phyloP scores from a whole-genome alignment of 2,113 vertebrate genomes.

The Nibea albiflora region DNA sequence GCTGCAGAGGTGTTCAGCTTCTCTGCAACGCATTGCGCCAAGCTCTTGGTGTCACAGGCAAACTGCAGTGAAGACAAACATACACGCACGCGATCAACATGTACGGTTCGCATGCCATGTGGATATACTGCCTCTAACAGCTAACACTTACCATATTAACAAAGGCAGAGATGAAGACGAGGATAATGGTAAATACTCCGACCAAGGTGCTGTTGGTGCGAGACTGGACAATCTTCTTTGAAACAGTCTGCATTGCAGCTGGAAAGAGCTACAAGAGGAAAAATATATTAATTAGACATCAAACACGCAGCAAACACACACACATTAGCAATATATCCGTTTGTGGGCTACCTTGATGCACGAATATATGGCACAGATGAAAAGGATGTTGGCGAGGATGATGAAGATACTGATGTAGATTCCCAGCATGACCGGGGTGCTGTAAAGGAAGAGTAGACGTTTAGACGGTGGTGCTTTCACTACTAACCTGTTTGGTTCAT shows the following conservation, averaged over 20 bases:
- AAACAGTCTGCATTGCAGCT: slow-evolving; percentile 87
- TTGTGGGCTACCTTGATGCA: slow-evolving; percentile 87
- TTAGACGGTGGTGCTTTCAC: not conserved
- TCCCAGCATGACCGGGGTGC: slow-evolving; percentile 91
- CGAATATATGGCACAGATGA: slow-evolving; percentile 93
- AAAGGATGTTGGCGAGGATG: slow-evolving; percentile 89
- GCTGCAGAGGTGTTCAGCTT: slow-evolving; percentile 87
- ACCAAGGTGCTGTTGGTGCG: slow-evolving; percentile 92
- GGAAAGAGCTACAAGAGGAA: slow-evolving; percentile 87
- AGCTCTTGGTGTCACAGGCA: slow-evolving; percentile 88
- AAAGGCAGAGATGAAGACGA: slow-evolving; percentile 92
- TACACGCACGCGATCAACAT: not conserved
- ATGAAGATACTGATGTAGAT: slow-evolving; percentile 91
- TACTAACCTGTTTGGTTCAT: not conserved
- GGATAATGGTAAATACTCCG: slow-evolving; percentile 90
- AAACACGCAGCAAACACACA: not conserved
- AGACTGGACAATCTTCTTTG: slow-evolving; percentile 92
- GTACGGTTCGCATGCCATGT: not conserved
- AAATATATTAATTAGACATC: not conserved
- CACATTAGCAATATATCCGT: not conserved
- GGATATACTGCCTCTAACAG: not conserved
- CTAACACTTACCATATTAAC: slow-evolving; percentile 89
- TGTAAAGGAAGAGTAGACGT: slow-evolving; percentile 66
- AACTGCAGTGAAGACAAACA: slow-evolving; percentile 82
- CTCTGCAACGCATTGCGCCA: slow-evolving; percentile 87